Evolutionary conservation across 1,140 invertebrate genomes (phyloP).

Genomic region (Whitmania pigra): DNA sequence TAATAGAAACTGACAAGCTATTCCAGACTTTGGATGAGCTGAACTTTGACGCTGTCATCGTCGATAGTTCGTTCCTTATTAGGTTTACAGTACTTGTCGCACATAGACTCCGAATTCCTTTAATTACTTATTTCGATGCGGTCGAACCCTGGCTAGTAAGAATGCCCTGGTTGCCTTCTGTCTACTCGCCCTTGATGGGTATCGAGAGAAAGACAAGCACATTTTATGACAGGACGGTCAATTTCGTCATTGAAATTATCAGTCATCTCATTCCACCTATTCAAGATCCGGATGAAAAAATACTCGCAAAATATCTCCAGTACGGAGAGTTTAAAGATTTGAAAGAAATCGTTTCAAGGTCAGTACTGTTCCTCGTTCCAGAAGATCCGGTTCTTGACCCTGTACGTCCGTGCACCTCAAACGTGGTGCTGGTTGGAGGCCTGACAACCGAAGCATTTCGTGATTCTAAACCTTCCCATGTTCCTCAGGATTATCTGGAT

Average conservation of each 20-base stretch:
- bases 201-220: too few relatives aligned
- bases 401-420: background rate
- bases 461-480: background rate
- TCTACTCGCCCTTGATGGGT: background rate
- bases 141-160: conserved; percentile 6
- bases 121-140: background rate
- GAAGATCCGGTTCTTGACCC: background rate
- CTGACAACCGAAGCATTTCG: background rate
- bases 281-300: too few relatives aligned
- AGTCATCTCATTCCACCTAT: too few relatives aligned
- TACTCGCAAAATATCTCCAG: too few relatives aligned
- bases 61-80: background rate
- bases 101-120: background rate
- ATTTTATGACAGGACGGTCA: too few relatives aligned
- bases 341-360: conserved; percentile 3
- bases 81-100: background rate
- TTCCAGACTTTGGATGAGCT: background rate
- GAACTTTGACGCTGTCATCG: background rate
- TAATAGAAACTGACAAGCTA: background rate
- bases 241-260: too few relatives aligned
- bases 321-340: conserved; percentile 11
- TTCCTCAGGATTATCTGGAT: background rate
- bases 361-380: conserved; percentile 1
- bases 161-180: conserved; percentile 9
- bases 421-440: background rate